Evolutionary conservation across 1,140 invertebrate species (phyloP), one percentile per base, ranked within the genome.

Genomic region (Oncopeltus fasciatus): DNA sequence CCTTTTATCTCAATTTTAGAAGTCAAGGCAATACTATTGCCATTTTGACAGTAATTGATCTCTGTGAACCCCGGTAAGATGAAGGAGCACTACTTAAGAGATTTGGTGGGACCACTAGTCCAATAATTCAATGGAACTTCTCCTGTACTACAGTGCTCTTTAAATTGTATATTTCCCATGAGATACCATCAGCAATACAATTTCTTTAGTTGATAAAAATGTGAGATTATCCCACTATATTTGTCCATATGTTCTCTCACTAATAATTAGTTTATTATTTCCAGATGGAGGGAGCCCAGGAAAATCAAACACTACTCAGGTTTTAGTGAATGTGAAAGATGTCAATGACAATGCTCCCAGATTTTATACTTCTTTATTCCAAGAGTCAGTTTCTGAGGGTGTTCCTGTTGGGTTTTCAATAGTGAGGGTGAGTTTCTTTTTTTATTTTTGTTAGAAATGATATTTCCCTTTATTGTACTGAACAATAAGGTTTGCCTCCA

Each of bases 321-420:
- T 98, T 20, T 72, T 95, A 56, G 83, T 98, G 0, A 90, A 90
- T 70, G 87, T 98, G 0, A 81, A 85, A 65, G 94, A 98, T 72
- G 84, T 95, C 0, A 98, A 98, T 69, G 95, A 98, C 72, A 96
- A 98, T 72, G 77, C 85, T 1, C 92, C 93, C 0, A 75, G 88
- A 26, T 97, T 97, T 74, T 94, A 94, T 69, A 92, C 90, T 0
- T 87, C 87, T 3, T 78, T 93, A 27, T 95, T 95, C 72, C 90
- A 95, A 76, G 93, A 96, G 74, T 87, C 89, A 11, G 88, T 97
- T 9, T 81, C 87, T 14, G 95, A 99, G 74, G 93, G 89, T 72
- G 86, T 93, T 2, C 83, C 89, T 0, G 76, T 89, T 18, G 92
- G 90, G 11, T 92, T 87, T 67, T 90, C 87, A 67, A 84, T 91